A percentile compares a stretch with the other conserved stretches of the same genome.
phyloP scores from a whole-genome alignment of 2,888 invertebrate genomes.

The Epistrophe grossulariae region DNA sequence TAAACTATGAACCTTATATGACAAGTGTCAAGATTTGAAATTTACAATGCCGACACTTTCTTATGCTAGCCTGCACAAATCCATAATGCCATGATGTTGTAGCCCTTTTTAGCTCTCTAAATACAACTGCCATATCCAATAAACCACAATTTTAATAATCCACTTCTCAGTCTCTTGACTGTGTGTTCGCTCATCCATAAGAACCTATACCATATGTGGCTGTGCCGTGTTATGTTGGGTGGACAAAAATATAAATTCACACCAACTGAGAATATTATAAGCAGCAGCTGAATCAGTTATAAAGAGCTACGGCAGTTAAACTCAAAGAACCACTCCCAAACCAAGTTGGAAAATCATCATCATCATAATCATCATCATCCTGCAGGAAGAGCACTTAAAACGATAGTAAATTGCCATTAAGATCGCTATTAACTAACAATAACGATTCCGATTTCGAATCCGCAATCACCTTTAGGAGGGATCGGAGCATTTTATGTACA shows the following conservation, averaged over 20 bases:
- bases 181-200: slow-evolving; percentile 41
- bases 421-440: slow-evolving; percentile 69
- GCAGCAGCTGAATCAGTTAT: slow-evolving; percentile 30
- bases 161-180: slow-evolving; percentile 20
- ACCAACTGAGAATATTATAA: slow-evolving; percentile 38
- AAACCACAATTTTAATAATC: slow-evolving; percentile 73
- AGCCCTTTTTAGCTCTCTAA: slow-evolving; percentile 13
- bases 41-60: slow-evolving; percentile 22
- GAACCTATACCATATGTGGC: slow-evolving; percentile 13
- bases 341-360: slow-evolving; percentile 53
- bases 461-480: slow-evolving; percentile 9
- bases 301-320: slow-evolving; percentile 32
- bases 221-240: neutral
- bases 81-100: neutral
- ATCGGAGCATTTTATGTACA: neutral
- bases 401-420: slow-evolving; percentile 74
- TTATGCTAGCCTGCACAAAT: neutral
- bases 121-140: slow-evolving; percentile 59
- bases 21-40: slow-evolving; percentile 30
- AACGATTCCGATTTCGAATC: slow-evolving; percentile 43
- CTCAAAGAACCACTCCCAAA: slow-evolving; percentile 34
- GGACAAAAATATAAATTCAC: slow-evolving; percentile 69
- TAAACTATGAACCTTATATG: slow-evolving; percentile 26
- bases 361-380: slow-evolving; percentile 15
- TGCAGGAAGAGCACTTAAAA: slow-evolving; percentile 60